A percentile compares a stretch with the other conserved stretches of the same genome.
Conservation (phyloP, 2,888 invertebrate species). For the Thelaira solivaga region DNA sequence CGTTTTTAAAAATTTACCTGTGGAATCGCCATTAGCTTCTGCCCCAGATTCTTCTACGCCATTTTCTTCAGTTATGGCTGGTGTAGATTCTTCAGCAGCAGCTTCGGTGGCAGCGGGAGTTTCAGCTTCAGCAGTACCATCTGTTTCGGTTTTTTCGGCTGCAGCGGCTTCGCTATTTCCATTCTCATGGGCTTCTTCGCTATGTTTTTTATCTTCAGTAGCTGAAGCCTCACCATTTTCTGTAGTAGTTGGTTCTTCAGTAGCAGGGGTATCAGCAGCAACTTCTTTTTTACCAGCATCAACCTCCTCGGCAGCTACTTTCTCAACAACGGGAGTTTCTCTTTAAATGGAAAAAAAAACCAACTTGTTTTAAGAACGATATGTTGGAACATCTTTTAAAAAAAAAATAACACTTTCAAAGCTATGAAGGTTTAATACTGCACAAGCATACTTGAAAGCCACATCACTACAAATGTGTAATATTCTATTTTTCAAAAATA, state of each 20-base stretch:
- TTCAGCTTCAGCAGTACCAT: slow-evolving; percentile 65
- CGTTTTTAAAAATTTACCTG: slow-evolving; percentile 69
- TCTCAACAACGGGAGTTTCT: slow-evolving; percentile 76
- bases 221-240: slow-evolving; percentile 62
- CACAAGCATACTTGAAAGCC: too few species aligned
- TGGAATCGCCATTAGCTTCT: slow-evolving; percentile 75
- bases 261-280: slow-evolving; percentile 70
- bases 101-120: slow-evolving; percentile 59
- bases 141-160: slow-evolving; percentile 59
- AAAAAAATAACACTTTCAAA: too few species aligned
- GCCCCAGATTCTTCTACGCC: slow-evolving; percentile 70
- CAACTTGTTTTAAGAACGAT: too few species aligned
- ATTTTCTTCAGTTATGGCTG: slow-evolving; percentile 68
- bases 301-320: slow-evolving; percentile 74
- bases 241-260: slow-evolving; percentile 68
- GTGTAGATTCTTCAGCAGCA: slow-evolving; percentile 66
- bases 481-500: too few species aligned
- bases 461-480: too few species aligned
- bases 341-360: slow-evolving; percentile 63
- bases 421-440: too few species aligned
- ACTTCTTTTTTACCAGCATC: slow-evolving; percentile 72
- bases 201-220: slow-evolving; percentile 53
- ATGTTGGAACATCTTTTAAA: too few species aligned
- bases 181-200: slow-evolving; percentile 65
- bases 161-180: slow-evolving; percentile 61